phyloP scores from a whole-genome alignment of 2,797 vertebrate genomes.

The Pachyuromys duprasi region DNA sequence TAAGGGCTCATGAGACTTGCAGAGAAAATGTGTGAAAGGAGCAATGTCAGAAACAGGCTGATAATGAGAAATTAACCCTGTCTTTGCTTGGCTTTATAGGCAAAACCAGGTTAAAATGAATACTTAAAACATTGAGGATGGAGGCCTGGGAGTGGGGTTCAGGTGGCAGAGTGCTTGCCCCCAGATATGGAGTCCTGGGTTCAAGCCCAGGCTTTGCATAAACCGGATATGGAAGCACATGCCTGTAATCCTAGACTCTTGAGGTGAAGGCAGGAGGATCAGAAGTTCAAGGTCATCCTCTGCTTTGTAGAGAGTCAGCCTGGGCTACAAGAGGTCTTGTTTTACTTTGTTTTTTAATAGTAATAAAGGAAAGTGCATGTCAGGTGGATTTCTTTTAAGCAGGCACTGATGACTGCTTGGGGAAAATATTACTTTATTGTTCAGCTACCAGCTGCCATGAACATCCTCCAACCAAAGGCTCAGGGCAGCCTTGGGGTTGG shows the following conservation, averaged over 20 bases:
- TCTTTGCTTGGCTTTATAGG: constrained; percentile 17
- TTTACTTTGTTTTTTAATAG: background rate
- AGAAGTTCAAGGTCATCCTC: background rate
- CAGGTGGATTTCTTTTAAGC: constrained; percentile 1
- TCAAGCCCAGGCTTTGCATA: background rate
- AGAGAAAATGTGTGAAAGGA: constrained; percentile 55
- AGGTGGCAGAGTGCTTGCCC: background rate
- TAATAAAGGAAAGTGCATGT: background rate
- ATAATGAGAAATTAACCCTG: constrained; percentile 44
- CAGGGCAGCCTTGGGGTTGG: background rate
- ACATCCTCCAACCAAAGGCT: background rate
- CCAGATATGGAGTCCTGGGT: background rate
- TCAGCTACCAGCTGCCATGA: background rate
- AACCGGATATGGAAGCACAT: background rate
- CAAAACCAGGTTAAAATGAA: constrained; percentile 49
- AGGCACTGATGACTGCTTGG: background rate
- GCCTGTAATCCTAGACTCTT: background rate
- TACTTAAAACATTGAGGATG: background rate
- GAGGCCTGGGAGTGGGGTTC: background rate
- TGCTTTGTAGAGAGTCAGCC: background rate
- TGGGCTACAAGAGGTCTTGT: background rate
- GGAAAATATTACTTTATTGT: background rate
- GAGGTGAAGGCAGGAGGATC: background rate
- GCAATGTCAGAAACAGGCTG: background rate
- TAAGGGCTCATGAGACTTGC: constrained; percentile 56